Evolutionary conservation across 2,888 invertebrate genomes (phyloP), one percentile per base, ranked within the genome.

Genomic region (Sympetrum striolatum): DNA sequence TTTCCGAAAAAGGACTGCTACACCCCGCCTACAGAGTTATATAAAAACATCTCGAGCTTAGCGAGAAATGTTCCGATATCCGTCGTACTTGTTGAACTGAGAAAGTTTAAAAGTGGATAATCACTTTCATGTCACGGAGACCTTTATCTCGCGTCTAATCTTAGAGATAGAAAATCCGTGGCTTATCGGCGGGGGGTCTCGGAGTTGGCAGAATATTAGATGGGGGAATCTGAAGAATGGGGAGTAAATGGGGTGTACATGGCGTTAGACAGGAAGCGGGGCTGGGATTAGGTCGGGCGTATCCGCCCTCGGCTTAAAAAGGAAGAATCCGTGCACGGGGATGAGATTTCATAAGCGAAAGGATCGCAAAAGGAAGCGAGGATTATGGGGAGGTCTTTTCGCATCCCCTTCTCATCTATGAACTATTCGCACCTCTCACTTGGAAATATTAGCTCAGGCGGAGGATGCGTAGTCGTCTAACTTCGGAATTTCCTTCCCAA

Each of bases 241-340:
- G 86, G n/a, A 37, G 86, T 86, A 86, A 86, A 86, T 86, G 86
- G 86, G 86, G 86, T 86, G 86, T 64, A 60, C 37, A 86, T 60
- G 60, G 86, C 18, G 58, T 86, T n/a, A 64, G 60, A 64, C 86
- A 86, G 60, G 86, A 60, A 86, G 82, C 35, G 31, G n/a, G 58
- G 22, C 44, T 15, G 35, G 82, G 82, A 73, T 73, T 73, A 73
- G 25, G 73, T 73, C 25, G 73, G 73, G 60, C 18, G 60, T 60
- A 60, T 73, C 73, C n/a, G 73, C n/a, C 73, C 31, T n/a, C 25
- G 12, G 73, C 73, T 73, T 73, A 73, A 73, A 73, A 73, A 73
- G 73, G 25, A 25, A 31, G 73, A 73, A 73, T 73, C 73, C 64
- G 22, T 64, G 64, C 64, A 64, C 64, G 53, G 53, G 53, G 53